Evolutionary conservation across 2,113 vertebrate species (phyloP).

Genomic region (Podocnemis expansa): DNA sequence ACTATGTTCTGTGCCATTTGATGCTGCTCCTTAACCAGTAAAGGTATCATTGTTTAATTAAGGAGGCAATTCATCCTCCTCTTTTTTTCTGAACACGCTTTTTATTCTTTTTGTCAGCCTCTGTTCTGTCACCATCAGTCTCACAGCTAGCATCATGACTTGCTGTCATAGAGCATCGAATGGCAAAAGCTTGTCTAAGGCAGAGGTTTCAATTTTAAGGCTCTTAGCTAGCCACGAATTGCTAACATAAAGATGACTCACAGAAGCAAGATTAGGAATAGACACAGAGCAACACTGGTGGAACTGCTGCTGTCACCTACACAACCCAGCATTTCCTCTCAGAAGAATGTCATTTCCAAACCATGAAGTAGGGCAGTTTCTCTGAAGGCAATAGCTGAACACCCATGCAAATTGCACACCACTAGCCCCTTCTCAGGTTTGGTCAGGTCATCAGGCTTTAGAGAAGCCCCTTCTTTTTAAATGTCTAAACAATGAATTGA

Average conservation of each 20-base stretch:
- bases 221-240: not conserved
- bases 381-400: no score
- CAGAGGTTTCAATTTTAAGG: not conserved
- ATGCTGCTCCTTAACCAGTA: not conserved
- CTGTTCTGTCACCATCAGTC: not conserved
- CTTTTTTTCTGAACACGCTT: not conserved
- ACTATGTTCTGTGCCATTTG: not conserved
- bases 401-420: no score
- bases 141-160: not conserved
- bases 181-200: not conserved
- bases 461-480: not conserved
- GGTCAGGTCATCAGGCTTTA: not conserved
- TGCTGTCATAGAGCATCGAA: not conserved
- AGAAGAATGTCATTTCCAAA: no score
- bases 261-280: fast-evolving
- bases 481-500: not conserved
- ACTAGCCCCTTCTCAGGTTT: not conserved
- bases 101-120: not conserved
- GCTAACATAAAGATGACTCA: not conserved
- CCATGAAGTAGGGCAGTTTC: no score
- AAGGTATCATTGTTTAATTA: not conserved
- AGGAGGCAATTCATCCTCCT: not conserved
- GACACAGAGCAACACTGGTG: not conserved
- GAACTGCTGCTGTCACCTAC: not conserved
- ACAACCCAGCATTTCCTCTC: no score